Evolutionary conservation across 2,113 vertebrate species (phyloP), one percentile per base, ranked within the genome.

Genomic region (Arothron firmamentum): DNA sequence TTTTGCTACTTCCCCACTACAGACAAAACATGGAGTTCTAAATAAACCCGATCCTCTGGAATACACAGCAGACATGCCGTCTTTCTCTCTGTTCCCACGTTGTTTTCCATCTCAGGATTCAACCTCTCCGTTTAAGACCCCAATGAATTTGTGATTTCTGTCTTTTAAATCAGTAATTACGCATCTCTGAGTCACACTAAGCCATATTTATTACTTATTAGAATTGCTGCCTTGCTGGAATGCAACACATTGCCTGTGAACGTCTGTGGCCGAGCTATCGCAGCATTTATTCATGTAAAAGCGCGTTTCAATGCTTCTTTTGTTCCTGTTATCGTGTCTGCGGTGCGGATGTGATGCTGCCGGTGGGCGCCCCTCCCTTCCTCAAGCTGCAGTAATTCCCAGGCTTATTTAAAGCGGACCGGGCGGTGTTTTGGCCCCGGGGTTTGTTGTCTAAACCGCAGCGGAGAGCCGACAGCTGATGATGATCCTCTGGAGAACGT

Each of bases 31-130:
- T 54, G 59, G 59, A 82, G 62, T 77, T 59, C 14, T 65, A 72
- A 86, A 86, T 85, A 79, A 87, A 85, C 41, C n/a, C 54, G 56
- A 66, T 66, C 55, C 47, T 66, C 53, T 2, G 25, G 19, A 63
- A 5, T 12, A 6, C 51, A 13, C 14, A 18, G 11, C 46, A 45
- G 18, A n/a, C 8, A 25, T 38, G 34, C 10, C 34, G 1, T 11
- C 34, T 38, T 12, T 11, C 25, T 28, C 25, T 38, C 10, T 38
- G 34, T 12, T 12, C 34, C 34, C 34, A 38, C 34, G 2, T 38
- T 2, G 34, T 9, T 38, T 38, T 38, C 2, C 34, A 12, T 12
- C 34, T 38, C 34, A 38, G 34, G 34, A 38, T 9, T 38, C 34
- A 12, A 9, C 2, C 34, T 38, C 21, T 23, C 21, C n/a, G n/a